Percentiles rank a stretch among this genome's conserved stretches.
Conservation (phyloP, 2,888 invertebrate genomes). For the Smittia aterrima region DNA sequence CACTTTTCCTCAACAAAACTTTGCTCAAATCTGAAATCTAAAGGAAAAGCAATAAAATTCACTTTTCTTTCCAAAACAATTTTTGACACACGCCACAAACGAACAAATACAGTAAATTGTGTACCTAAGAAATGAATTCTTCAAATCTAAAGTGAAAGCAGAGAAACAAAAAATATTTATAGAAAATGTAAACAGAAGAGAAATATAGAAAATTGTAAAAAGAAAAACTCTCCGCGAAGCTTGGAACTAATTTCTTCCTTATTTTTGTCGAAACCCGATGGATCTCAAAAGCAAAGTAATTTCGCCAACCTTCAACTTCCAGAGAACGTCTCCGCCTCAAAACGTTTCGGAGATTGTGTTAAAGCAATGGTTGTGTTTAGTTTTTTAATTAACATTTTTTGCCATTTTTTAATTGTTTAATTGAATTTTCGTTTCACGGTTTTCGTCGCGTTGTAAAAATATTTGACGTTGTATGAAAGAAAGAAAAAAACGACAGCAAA, state of each 20-base stretch:
- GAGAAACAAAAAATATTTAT: constrained; percentile 28
- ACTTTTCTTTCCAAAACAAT: neutral
- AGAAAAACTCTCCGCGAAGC: neutral
- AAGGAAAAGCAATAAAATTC: constrained; percentile 1
- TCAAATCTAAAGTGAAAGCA: constrained; percentile 15
- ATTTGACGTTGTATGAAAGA: neutral
- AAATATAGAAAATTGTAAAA: neutral
- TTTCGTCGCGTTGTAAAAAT: too few relatives aligned
- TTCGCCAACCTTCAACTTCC: neutral
- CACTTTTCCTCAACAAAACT: neutral
- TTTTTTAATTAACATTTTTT: constrained; percentile 8
- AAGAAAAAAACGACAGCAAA: neutral
- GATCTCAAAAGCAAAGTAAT: neutral
- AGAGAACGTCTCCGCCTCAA: neutral
- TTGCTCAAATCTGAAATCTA: neutral
- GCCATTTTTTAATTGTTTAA: neutral
- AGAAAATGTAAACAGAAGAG: neutral
- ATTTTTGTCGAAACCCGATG: neutral
- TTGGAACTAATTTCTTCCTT: neutral
- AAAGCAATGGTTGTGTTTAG: constrained; percentile 14
- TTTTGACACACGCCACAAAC: constrained; percentile 1
- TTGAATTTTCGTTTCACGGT: neutral
- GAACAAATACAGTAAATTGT: constrained; percentile 17
- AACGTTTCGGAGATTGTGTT: neutral
- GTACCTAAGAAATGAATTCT: constrained; percentile 30